Conservation (phyloP, 2,113 vertebrate species). For the Corynorhinus townsendii region DNA sequence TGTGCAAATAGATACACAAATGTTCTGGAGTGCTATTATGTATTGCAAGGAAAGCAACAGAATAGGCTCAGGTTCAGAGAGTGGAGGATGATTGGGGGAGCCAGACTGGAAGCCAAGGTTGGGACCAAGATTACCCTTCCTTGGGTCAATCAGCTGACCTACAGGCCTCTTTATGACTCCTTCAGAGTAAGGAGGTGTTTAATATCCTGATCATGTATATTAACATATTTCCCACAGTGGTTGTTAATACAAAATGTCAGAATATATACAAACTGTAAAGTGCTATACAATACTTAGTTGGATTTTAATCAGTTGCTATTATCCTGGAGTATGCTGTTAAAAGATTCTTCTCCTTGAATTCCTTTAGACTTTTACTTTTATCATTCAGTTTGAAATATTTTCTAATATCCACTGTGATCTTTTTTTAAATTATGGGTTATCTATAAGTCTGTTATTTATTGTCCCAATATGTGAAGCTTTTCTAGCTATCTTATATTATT, state of each 20-base stretch:
- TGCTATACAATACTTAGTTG: background rate
- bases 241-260: background rate
- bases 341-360: background rate
- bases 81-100: background rate
- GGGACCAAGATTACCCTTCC: background rate
- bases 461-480: conserved; percentile 3
- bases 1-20: background rate
- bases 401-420: background rate
- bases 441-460: background rate
- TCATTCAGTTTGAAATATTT: conserved; percentile 13
- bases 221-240: background rate
- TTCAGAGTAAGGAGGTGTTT: background rate
- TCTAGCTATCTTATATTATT: background rate
- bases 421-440: background rate
- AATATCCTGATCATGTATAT: background rate
- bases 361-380: background rate
- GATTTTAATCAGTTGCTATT: background rate
- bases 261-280: background rate
- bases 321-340: background rate
- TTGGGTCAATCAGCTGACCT: background rate
- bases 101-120: background rate
- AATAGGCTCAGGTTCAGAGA: background rate
- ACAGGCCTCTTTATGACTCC: background rate
- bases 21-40: background rate
- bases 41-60: background rate